Evolutionary conservation across 2,113 vertebrate species (phyloP), one percentile per base, ranked within the genome.

Genomic region (Otolemur garnettii): DNA sequence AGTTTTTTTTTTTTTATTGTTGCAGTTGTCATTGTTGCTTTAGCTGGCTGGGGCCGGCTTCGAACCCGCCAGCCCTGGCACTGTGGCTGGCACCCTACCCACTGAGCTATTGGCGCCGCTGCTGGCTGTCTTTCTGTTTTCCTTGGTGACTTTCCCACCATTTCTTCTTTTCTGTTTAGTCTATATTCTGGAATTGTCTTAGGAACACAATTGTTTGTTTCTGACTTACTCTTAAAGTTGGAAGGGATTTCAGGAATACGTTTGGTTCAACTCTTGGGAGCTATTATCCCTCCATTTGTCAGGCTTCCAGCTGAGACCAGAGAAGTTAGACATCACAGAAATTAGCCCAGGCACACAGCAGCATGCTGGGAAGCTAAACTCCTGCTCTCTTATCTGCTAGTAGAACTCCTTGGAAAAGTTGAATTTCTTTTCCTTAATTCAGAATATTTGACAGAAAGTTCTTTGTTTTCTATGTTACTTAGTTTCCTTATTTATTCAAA

Each of bases 371-470:
- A 79, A 66, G 35, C 69, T 17, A 81, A 71, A 79, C 21, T 33
- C 82, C 66, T 62, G 14, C 30, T 42, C 53, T 91, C 57, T 50
- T 68, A 11, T n/a, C 8, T 87, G 78, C 77, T 81, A 72, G 62
- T 57, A 87, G 93, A 84, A 62, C 18, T 64, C 17, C 66, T 75
- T 57, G 45, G 38, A 80, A 86, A 92, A 53, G 30, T 21, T 64
- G 35, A 55, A 62, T 88, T 91, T 95, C 13, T 93, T 91, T 77
- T 86, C 19, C 64, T 86, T 59, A 79, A 82, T 80, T 91, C 69
- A 57, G 26, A 86, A 78, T 53, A 93, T 59, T 72, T 62, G 22
- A 69, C 24, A 82, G 35, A 78, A 86, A 64, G 26, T 91, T 91
- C 68, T 24, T 88, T 81, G 9, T 84, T 79, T 92, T 81, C 87